Conservation (phyloP, 2,113 vertebrate species). For the Sceloporus tristichus region DNA sequence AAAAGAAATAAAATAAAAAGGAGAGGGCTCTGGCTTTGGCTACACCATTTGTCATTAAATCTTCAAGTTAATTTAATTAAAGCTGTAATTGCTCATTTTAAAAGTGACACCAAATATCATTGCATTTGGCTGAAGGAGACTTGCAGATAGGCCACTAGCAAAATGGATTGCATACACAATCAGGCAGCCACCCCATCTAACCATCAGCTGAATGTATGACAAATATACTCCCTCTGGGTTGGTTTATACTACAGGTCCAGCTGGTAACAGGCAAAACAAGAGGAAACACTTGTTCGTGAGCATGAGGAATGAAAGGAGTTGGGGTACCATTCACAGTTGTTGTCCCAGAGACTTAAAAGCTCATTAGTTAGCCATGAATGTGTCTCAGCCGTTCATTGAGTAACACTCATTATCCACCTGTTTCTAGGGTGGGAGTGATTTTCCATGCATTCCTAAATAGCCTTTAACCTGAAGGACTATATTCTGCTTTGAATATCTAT, state of each 20-base stretch:
- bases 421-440: background rate
- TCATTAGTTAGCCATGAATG: background rate
- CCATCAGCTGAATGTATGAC: background rate
- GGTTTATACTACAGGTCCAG: background rate
- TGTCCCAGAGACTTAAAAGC: background rate
- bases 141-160: slow-evolving; percentile 15
- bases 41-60: slow-evolving; percentile 40
- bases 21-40: background rate
- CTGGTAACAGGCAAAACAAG: slow-evolving; percentile 4
- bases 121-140: slow-evolving; percentile 18
- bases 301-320: background rate
- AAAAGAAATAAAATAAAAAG: too few species aligned
- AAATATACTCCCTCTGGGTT: slow-evolving; percentile 7
- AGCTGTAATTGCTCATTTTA: slow-evolving; percentile 9
- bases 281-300: slow-evolving; percentile 35
- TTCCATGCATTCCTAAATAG: background rate
- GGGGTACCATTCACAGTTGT: background rate
- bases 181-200: background rate
- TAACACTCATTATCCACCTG: background rate
- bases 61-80: slow-evolving; percentile 56
- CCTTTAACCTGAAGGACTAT: background rate
- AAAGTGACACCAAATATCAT: slow-evolving; percentile 36
- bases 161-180: slow-evolving; percentile 18
- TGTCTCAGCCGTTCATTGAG: background rate
- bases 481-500: background rate